Conservation (phyloP, 2,797 vertebrate genomes). For the Artibeus jamaicensis region DNA sequence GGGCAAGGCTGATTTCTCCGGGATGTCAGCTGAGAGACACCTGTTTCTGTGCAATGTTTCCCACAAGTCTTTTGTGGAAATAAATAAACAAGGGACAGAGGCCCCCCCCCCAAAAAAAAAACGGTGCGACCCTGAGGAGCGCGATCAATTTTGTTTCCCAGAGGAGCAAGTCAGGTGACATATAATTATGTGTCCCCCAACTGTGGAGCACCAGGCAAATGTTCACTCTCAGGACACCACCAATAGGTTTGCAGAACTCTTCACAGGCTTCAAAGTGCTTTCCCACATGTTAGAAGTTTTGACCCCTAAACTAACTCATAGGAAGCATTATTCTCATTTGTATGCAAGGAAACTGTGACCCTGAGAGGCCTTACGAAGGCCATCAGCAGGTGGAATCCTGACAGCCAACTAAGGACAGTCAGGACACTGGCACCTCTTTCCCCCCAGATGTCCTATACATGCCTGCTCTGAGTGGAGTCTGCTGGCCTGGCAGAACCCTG, state of each 20-base stretch:
- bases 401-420: not conserved
- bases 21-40: slow-evolving; percentile 85
- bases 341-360: not conserved
- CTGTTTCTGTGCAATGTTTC: slow-evolving; percentile 88
- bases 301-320: not conserved
- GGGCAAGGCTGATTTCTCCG: slow-evolving; percentile 86
- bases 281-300: not conserved
- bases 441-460: fast-evolving
- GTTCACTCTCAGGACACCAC: not conserved
- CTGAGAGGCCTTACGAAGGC: not conserved
- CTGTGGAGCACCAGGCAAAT: not conserved
- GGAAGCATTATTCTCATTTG: not conserved
- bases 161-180: not conserved
- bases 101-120: too few relatives aligned
- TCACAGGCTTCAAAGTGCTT: not conserved
- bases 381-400: not conserved
- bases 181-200: not conserved
- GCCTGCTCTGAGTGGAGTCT: not conserved
- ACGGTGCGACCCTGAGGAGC: not conserved
- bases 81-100: slow-evolving; percentile 92
- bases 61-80: slow-evolving; percentile 91
- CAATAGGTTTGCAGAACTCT: not conserved
- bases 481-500: not conserved
- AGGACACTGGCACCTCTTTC: not conserved
- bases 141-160: too few relatives aligned